Evolutionary conservation across 2,888 invertebrate species (phyloP), one percentile per base, ranked within the genome.

Genomic region (Entomobrya multifasciata): DNA sequence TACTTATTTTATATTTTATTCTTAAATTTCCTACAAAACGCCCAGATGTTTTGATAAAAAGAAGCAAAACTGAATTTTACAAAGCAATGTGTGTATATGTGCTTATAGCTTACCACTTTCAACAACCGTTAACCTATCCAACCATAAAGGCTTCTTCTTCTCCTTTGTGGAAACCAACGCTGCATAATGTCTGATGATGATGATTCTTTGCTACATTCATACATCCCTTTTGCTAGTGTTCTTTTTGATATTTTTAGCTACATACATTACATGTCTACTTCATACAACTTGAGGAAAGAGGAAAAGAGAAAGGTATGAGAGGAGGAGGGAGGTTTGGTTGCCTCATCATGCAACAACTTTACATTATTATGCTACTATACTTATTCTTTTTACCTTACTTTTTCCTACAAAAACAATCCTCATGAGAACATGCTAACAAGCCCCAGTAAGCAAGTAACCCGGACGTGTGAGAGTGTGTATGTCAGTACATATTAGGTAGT

Each of bases 391-490:
- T 79, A 74, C 85, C 60, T 85, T 77, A 65, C 57, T 62, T 67
- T 76, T 84, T 41, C 30, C 60, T n/a, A 57, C 41, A 30, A n/a
- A 44, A 20, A 22, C 17, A 80, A 86, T 80, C 57, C 86, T 86
- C 86, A 25, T 11, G 86, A 86, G 86, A 80, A 47, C 80, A 86
- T 86, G 80, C 86, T 86, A 86, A 86, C 86, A 86, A 86, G 86
- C 86, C 86, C 86, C 86, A 86, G 86, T 86, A 86, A 86, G 86
- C 86, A 86, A 81, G 86, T 81, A 86, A 80, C 86, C 86, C 80
- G 86, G 86, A 86, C 86, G 80, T 86, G 86, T 80, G 86, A 86
- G 86, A 67, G 80, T 81, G 80, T 86, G 80, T 76, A 76, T 81
- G 86, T 86, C 86, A 86, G 86, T 80, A 57, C 62, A 30, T 74